phyloP scores from a whole-genome alignment of 2,888 invertebrate species.

The Drosophila robusta region DNA sequence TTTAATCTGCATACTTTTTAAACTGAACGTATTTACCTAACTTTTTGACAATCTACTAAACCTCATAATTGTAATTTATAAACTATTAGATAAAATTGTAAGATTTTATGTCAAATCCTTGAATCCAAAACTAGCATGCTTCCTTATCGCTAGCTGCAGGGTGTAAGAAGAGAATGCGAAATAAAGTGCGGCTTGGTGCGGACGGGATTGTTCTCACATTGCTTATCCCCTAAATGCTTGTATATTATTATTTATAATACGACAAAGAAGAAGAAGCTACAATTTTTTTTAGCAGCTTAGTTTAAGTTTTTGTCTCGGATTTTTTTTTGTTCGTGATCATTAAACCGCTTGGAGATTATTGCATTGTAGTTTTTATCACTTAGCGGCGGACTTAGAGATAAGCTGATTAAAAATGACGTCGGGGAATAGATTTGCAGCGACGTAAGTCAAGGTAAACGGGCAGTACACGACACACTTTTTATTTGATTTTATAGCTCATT shows the following conservation, averaged over 20 bases:
- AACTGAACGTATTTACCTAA: no score
- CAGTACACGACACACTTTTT: conserved; percentile 7
- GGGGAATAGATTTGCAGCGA: conserved; percentile 8
- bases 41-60: no score
- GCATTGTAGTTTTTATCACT: conserved; percentile 46
- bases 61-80: no score
- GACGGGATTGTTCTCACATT: conserved; percentile 23
- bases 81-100: no score
- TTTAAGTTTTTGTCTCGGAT: conserved; percentile 10
- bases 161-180: conserved; percentile 16
- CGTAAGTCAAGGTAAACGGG: conserved; percentile 25
- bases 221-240: conserved; percentile 39
- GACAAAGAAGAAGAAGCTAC: conserved; percentile 48
- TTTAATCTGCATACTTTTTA: no score
- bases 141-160: background rate
- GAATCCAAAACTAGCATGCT: no score
- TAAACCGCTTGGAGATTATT: conserved; percentile 30
- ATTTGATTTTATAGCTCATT: conserved; percentile 8
- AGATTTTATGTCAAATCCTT: no score
- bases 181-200: conserved; percentile 30
- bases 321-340: conserved; percentile 2
- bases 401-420: conserved; percentile 45
- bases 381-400: conserved; percentile 32
- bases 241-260: conserved; percentile 53
- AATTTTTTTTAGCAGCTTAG: conserved; percentile 30